Evolutionary conservation across 2,797 vertebrate species (phyloP).

Genomic region (Meda fulgida): DNA sequence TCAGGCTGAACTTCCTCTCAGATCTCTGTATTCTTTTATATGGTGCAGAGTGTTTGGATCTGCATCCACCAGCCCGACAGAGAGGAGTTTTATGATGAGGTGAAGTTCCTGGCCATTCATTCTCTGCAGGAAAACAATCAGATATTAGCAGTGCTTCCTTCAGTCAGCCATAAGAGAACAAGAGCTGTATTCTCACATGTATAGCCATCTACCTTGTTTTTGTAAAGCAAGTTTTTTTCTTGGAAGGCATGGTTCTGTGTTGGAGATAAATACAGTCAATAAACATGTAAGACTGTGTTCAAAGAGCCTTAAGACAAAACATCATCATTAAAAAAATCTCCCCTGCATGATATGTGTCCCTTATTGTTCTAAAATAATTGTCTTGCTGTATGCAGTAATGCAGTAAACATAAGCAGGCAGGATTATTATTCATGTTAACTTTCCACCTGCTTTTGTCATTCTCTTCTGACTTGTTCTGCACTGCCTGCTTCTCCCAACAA

Average conservation of each 20-base stretch:
- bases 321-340: no score
- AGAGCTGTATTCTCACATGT: background rate
- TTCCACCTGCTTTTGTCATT: conserved; percentile 10
- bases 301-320: background rate
- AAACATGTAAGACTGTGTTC: background rate
- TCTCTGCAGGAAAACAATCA: conserved; percentile 60
- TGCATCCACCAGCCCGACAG: conserved; percentile 79
- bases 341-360: background rate
- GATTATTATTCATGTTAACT: background rate
- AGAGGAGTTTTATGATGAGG: conserved; percentile 75
- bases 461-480: background rate
- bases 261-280: background rate
- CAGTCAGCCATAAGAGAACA: background rate
- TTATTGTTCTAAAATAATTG: background rate
- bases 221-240: conserved; percentile 58
- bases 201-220: conserved; percentile 68
- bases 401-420: background rate
- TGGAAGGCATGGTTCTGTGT: conserved; percentile 46
- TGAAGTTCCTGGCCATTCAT: conserved; percentile 74
- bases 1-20: conserved; percentile 59
- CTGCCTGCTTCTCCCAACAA: background rate
- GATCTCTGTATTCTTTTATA: conserved; percentile 78
- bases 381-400: no score
- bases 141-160: background rate
- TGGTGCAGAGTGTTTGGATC: conserved; percentile 80